Percentiles rank a stretch among this genome's conserved stretches.
Conservation (phyloP, 2,888 invertebrate species). For the Tipula helvola region DNA sequence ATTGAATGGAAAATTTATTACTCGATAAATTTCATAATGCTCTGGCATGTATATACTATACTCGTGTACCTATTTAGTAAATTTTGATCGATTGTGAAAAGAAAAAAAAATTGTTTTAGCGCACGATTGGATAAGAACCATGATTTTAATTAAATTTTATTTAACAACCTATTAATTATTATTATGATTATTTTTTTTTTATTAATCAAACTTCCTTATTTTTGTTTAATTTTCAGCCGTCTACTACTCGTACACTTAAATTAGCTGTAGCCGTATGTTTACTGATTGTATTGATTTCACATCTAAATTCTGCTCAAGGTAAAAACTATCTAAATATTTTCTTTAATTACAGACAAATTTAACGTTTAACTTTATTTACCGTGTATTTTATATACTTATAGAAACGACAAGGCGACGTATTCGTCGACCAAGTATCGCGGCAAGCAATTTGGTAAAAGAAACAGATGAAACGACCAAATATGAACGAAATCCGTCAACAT, state of each 20-base stretch:
- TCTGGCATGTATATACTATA: neutral
- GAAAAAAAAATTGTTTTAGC: neutral
- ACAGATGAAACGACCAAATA: constrained; percentile 17
- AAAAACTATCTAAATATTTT: constrained; percentile 24
- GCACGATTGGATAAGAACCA: neutral
- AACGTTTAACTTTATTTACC: neutral
- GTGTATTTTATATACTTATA: neutral
- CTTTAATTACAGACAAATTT: neutral
- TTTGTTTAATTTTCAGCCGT: constrained; percentile 41
- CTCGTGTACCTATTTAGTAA: neutral
- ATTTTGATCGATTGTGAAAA: neutral
- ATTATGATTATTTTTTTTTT: neutral
- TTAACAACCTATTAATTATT: neutral
- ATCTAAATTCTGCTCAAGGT: constrained; percentile 46
- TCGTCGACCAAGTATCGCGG: constrained; percentile 25
- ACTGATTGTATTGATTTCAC: constrained; percentile 42
- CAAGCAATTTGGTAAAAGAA: neutral
- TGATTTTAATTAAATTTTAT: neutral
- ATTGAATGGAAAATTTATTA: neutral
- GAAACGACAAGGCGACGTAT: constrained; percentile 12
- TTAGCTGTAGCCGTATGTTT: constrained; percentile 42
- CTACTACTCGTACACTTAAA: constrained; percentile 46
- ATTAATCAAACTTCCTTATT: neutral
- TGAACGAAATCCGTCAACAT: constrained; percentile 32
- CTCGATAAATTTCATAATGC: neutral